Evolutionary conservation across 2,113 vertebrate genomes (phyloP).

Genomic region (Tringa solitaria): DNA sequence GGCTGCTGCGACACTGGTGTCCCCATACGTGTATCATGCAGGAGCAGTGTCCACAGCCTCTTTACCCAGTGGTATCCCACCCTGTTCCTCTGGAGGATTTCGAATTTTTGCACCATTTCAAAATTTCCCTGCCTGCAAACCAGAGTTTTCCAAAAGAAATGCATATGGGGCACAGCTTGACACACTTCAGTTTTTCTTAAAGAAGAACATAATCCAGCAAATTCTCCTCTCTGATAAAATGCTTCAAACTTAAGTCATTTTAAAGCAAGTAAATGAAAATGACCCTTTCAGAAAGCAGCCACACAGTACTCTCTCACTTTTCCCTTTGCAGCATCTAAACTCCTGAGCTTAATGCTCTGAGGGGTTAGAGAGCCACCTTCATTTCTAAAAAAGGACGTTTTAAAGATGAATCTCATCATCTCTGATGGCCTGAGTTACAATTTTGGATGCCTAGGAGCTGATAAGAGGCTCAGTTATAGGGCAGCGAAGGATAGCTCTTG

Average conservation of each 20-base stretch:
- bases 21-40: neutral
- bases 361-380: neutral
- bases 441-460: neutral
- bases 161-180: fast-evolving
- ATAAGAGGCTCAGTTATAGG: neutral
- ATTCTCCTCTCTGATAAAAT: neutral
- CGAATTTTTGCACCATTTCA: neutral
- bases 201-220: neutral
- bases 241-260: neutral
- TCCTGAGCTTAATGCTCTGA: neutral
- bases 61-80: neutral
- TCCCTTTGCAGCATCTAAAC: neutral
- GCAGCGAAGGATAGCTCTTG: neutral
- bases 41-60: neutral
- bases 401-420: neutral
- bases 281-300: neutral
- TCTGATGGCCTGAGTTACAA: neutral
- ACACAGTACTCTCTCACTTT: neutral
- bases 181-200: neutral
- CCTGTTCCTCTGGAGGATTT: neutral
- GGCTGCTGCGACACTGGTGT: neutral
- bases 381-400: neutral
- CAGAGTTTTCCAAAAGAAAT: neutral
- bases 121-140: neutral
- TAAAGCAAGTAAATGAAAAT: neutral